Conservation (phyloP, 1,140 invertebrate genomes). For the Danaus plexippus region DNA sequence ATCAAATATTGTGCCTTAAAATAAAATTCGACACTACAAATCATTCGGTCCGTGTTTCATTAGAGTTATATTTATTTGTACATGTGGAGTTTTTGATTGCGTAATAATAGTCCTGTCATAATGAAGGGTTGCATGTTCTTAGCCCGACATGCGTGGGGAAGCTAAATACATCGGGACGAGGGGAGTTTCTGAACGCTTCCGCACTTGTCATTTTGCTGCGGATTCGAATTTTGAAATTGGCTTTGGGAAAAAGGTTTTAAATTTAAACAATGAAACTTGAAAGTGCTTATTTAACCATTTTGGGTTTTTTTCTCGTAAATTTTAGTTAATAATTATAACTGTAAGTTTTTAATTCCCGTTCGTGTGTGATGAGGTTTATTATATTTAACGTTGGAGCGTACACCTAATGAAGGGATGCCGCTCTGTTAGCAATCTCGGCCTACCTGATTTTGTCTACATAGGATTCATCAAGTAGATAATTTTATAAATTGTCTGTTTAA, state of each 20-base stretch:
- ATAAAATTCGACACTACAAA: slow-evolving; percentile 3
- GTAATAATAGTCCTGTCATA: slow-evolving; percentile 56
- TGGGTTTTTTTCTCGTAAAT: too few species aligned
- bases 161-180: slow-evolving; percentile 37
- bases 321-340: slow-evolving; percentile 21
- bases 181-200: slow-evolving; percentile 49
- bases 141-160: slow-evolving; percentile 46
- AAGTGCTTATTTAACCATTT: too few species aligned
- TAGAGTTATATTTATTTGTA: slow-evolving; percentile 48
- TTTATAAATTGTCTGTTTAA: too few species aligned
- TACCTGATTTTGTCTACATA: slow-evolving; percentile 48
- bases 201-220: slow-evolving; percentile 50
- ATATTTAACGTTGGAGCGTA: slow-evolving; percentile 56
- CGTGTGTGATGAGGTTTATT: slow-evolving; percentile 64
- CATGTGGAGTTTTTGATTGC: slow-evolving; percentile 63
- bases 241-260: slow-evolving; percentile 16
- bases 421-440: slow-evolving; percentile 42
- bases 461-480: slow-evolving; percentile 26
- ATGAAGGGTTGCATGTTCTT: slow-evolving; percentile 63
- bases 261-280: slow-evolving; percentile 5
- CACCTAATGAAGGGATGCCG: slow-evolving; percentile 57
- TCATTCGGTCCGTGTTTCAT: slow-evolving; percentile 1
- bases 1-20: slow-evolving; percentile 8
- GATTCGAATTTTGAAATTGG: slow-evolving; percentile 44
- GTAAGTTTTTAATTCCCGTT: slow-evolving; percentile 53